phyloP scores from a whole-genome alignment of 2,113 vertebrate species.

The Eptesicus fuscus region DNA sequence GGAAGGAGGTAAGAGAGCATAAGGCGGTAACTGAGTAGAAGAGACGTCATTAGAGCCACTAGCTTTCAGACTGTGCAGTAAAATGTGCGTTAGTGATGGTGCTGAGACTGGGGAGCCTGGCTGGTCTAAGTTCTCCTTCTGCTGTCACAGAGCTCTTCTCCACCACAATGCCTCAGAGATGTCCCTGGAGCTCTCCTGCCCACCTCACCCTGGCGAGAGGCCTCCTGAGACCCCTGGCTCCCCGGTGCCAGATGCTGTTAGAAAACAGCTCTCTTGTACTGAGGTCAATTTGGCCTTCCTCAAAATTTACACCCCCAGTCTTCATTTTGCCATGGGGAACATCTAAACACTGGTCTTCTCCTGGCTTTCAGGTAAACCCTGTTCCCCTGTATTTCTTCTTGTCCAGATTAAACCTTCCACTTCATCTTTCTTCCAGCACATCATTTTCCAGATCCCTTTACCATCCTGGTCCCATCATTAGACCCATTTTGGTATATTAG shows the following conservation, averaged over 20 bases:
- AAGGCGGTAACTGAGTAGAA: neutral
- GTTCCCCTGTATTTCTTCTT: neutral
- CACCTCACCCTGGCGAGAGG: neutral
- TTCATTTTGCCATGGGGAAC: neutral
- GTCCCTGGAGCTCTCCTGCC: neutral
- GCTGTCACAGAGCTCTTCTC: neutral
- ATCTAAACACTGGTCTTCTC: neutral
- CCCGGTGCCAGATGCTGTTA: neutral
- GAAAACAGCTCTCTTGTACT: neutral
- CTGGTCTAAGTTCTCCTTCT: neutral
- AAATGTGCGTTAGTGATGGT: neutral
- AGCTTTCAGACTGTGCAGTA: neutral
- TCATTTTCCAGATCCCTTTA: neutral
- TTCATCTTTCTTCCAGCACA: neutral
- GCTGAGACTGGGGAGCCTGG: fast-evolving
- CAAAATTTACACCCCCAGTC: neutral
- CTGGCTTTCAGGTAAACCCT: neutral
- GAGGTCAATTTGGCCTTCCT: neutral
- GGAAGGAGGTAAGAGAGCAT: neutral
- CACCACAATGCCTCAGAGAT: neutral
- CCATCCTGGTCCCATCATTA: neutral
- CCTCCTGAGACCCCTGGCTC: neutral
- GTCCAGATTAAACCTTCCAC: neutral
- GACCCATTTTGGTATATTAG: neutral
- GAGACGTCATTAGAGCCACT: too few relatives aligned